Evolutionary conservation across 2,113 vertebrate species (phyloP), one percentile per base, ranked within the genome.

Genomic region (Columbina picui): DNA sequence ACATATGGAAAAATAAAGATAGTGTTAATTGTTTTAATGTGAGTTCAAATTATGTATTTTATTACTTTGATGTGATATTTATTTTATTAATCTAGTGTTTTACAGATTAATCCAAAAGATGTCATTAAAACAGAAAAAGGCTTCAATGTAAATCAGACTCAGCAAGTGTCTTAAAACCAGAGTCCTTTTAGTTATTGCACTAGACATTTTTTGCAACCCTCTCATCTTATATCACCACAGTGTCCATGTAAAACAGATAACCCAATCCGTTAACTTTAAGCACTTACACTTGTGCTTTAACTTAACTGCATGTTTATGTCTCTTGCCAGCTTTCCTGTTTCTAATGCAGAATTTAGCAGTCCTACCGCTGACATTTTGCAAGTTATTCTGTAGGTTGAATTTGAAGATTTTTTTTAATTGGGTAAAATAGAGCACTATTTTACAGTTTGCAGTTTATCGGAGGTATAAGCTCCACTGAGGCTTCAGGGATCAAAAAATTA

Each of bases 401-500:
- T 45, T 77, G 79, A 94, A 90, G 70, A 64, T 79, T 80, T 92
- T 79, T 45, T 87, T 84, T 79, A 69, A 84, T 74, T 85, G 60
- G 81, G 74, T 94, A 63, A 96, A 91, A 89, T 25, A 59, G 12
- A 82, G 30, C 41, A 60, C 60, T 68, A 21, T 87, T 77, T 88
- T 93, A 82, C 70, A 47, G 47, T 88, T 90, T 83, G 49, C 59
- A n/a, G 32, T 86, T 84, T 88, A 65, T 64, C 0, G 7, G 41
- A 59, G 12, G 36, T 73, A 57, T 16, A 84, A 78, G 49, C 88
- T 47, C 56, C 0, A 7, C 50, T 26, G 67, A 92, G 69, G 60
- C 36, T 69, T 64, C 34, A 57, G 26, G 81, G 53, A 94, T 93
- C 90, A 89, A 78, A 95, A 57, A 94, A 90, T 78, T 91, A 93